Conservation (phyloP, 2,888 invertebrate species). For the Laspeyria flexula region DNA sequence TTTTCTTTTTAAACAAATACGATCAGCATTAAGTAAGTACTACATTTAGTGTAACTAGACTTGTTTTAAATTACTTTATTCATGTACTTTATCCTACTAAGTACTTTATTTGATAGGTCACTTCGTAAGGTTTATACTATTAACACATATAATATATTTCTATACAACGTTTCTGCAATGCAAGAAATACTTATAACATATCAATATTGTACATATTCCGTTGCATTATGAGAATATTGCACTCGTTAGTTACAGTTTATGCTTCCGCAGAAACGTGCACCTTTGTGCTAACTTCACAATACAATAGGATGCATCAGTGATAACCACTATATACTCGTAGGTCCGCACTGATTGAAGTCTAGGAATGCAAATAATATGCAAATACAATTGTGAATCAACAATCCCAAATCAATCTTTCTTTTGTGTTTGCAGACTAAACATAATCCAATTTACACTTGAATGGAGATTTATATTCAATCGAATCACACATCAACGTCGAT, state of each 20-base stretch:
- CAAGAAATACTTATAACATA: too few relatives aligned
- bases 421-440: background rate
- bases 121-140: too few relatives aligned
- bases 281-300: background rate
- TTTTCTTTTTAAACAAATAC: too few relatives aligned
- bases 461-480: background rate
- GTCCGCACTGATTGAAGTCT: background rate
- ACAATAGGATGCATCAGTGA: background rate
- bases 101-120: too few relatives aligned
- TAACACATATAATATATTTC: too few relatives aligned
- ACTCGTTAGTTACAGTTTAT: background rate
- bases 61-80: too few relatives aligned
- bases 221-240: background rate
- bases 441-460: background rate
- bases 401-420: background rate
- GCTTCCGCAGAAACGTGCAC: background rate
- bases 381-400: background rate
- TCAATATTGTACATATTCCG: background rate
- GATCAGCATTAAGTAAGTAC: too few relatives aligned
- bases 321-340: background rate
- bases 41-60: too few relatives aligned
- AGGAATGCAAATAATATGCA: background rate
- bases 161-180: too few relatives aligned
- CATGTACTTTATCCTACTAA: too few relatives aligned
- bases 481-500: background rate